Evolutionary conservation across 2,888 invertebrate species (phyloP), one percentile per base, ranked within the genome.

Genomic region (Tiliacea aurago): DNA sequence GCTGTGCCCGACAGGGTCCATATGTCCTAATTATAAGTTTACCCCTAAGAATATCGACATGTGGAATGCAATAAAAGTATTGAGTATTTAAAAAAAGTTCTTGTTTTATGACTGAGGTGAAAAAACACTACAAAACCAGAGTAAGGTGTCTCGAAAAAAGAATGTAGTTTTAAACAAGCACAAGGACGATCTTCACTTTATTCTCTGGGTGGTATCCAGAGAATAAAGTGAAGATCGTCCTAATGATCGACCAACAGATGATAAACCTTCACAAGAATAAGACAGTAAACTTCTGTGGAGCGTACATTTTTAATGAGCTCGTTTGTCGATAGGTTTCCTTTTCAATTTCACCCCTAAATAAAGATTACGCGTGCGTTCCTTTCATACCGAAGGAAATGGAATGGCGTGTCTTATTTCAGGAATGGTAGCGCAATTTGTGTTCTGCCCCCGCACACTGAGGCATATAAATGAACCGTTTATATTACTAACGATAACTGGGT

Each of bases 291-390:
- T 67, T 81, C 76, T 78, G 47, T 81, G 78, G 71, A 88, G 88
- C 86, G 85, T 86, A 84, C 78, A 78, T 85, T 90, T 91, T 90
- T 91, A 91, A 91, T 89, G 90, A 91, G 89, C 84, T 77, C 83
- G 74, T 80, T 84, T 81, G 86, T 72, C 76, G 83, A 86, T 70
- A 78, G 70, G 65, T 66, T 70, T 73, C 74, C 70, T 78, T 70
- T 84, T 71, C 70, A 81, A 84, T 84, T 73, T 63, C 65, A 69
- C 33, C 72, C 67, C 64, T 78, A 72, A 84, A 81, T 83, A 69
- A 56, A 65, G 69, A 73, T 81, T 71, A 74, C 61, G 69, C 51
- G 33, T 58, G 49, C 51, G 55, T 75, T 68, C 37, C 33, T 63
- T 80, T 75, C 47, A 72, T 70, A 65, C 43, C 15, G 11, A 37